A percentile compares a stretch with the other conserved stretches of the same genome.
Evolutionary conservation across 2,113 vertebrate genomes (phyloP).

Genomic region (Pseudopipra pipra): DNA sequence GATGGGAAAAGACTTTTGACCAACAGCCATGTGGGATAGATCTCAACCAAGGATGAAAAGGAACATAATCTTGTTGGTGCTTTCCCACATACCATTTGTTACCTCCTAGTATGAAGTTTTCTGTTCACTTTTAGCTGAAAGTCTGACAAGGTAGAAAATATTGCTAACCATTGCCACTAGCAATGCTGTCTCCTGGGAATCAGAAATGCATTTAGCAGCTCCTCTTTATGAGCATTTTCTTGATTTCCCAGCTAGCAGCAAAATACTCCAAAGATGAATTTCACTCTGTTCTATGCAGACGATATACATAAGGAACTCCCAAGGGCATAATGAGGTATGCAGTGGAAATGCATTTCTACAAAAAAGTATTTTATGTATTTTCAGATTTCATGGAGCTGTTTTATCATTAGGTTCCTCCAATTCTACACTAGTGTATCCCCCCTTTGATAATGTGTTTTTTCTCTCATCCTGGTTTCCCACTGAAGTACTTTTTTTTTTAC

Average conservation of each 20-base stretch:
- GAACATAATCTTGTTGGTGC: background rate
- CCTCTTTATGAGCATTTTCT: background rate
- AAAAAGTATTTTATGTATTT: background rate
- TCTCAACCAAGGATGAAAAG: background rate
- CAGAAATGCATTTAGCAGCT: background rate
- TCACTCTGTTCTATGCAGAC: background rate
- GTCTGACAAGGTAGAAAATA: background rate
- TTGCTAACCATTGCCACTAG: background rate
- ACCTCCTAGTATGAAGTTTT: background rate
- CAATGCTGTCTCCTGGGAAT: background rate
- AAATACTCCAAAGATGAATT: background rate
- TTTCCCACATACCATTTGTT: background rate
- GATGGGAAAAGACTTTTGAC: conserved; percentile 12
- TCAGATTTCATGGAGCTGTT: background rate
- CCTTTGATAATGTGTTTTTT: background rate
- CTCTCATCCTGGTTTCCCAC: background rate
- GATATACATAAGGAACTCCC: background rate
- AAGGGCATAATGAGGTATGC: background rate
- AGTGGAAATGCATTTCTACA: background rate
- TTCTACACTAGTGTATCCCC: background rate
- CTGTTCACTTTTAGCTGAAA: background rate
- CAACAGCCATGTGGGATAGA: conserved; percentile 7
- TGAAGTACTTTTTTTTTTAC: background rate
- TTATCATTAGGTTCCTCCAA: background rate
- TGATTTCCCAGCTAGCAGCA: background rate